phyloP scores from a whole-genome alignment of 2,113 vertebrate species.

The Regulus satrapa region DNA sequence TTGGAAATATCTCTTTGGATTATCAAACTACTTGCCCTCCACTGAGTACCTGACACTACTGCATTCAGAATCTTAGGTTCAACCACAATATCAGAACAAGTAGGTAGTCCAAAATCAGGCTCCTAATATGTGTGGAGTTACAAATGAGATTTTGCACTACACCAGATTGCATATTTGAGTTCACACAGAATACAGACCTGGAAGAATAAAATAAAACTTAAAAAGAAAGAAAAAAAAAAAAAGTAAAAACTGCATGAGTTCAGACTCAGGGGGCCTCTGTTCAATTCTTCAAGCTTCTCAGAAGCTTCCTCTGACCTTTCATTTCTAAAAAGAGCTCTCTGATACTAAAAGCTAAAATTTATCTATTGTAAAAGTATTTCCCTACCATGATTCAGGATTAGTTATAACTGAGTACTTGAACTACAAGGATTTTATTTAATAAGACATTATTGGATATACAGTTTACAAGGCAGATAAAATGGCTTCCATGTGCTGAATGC shows the following conservation, averaged over 20 bases:
- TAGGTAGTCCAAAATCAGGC: background rate
- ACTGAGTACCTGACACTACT: background rate
- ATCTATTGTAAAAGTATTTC: background rate
- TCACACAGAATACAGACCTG: background rate
- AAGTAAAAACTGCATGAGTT: background rate
- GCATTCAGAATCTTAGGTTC: background rate
- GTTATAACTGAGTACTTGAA: background rate
- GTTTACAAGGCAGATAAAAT: background rate
- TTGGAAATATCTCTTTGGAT: background rate
- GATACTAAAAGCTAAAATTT: background rate
- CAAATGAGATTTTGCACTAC: background rate
- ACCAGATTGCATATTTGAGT: background rate
- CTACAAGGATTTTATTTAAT: background rate
- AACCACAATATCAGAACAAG: background rate
- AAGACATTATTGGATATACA: background rate
- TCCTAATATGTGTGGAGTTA: background rate
- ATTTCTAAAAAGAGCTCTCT: background rate
- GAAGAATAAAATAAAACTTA: background rate
- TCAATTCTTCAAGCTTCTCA: background rate
- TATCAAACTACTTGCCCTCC: background rate
- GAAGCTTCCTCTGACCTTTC: background rate
- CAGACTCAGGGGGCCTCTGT: background rate
- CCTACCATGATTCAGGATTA: background rate
- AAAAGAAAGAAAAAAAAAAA: too few species aligned
- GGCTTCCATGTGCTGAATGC: background rate